phyloP scores from a whole-genome alignment of 53 echinoderm and acorn worm species.

The Pentamera pediparva region DNA sequence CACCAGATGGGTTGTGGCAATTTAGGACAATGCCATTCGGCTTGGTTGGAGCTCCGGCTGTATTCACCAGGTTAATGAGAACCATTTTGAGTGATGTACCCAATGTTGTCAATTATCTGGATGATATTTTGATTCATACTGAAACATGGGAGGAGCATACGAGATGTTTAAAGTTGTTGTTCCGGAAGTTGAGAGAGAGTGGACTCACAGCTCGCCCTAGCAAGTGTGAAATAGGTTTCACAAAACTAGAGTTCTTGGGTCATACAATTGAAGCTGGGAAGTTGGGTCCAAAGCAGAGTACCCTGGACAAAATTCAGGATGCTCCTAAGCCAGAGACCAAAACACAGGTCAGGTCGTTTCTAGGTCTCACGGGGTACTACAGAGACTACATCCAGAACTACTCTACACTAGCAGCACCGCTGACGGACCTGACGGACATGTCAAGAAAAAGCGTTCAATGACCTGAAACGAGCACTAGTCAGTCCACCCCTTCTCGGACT shows the following conservation, averaged over 20 bases:
- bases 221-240: conserved; percentile 20
- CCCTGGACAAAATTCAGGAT: conserved; percentile 24
- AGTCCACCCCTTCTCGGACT: too few species aligned
- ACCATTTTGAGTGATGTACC: conserved; percentile 42
- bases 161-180: conserved; percentile 11
- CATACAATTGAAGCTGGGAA: conserved; percentile 38
- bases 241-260: conserved; percentile 50
- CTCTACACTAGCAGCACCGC: too few species aligned
- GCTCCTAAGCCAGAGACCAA: conserved; percentile 46
- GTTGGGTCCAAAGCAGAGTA: conserved; percentile 39
- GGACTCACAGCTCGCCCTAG: conserved; percentile 42
- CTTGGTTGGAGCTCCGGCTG: conserved; percentile 44
- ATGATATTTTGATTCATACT: conserved; percentile 59
- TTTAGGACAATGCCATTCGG: conserved; percentile 65
- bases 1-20: conserved; percentile 47
- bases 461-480: conserved; percentile 6
- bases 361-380: conserved; percentile 44
- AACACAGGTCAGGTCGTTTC: conserved; percentile 50
- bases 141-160: conserved; percentile 48
- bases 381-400: too few species aligned
- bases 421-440: too few species aligned
- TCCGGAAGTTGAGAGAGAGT: conserved; percentile 16
- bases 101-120: conserved; percentile 43
- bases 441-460: conserved; percentile 30
- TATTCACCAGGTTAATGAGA: conserved; percentile 53